phyloP scores from a whole-genome alignment of 2,113 vertebrate species.

The Petaurus breviceps region DNA sequence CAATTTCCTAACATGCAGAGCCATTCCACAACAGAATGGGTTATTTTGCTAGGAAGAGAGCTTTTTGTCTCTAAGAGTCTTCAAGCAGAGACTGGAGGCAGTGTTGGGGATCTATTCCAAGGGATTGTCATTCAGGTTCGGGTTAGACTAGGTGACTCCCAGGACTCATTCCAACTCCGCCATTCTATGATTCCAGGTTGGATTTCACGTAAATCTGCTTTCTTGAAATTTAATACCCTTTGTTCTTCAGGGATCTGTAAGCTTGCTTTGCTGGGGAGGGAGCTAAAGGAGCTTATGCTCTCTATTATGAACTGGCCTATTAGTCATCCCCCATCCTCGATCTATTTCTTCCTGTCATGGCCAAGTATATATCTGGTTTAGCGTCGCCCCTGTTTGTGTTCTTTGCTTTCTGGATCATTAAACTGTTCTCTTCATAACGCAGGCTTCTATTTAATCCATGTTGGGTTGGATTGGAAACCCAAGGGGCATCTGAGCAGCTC shows the following conservation, averaged over 20 bases:
- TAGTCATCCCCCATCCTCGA: neutral
- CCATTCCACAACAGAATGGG: neutral
- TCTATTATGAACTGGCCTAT: neutral
- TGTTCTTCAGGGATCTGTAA: neutral
- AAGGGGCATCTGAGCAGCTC: neutral
- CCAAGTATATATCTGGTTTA: neutral
- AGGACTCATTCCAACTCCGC: neutral
- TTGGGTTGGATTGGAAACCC: conserved; percentile 61
- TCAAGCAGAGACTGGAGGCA: neutral
- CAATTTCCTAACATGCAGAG: neutral
- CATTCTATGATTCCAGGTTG: neutral
- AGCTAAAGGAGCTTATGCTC: neutral
- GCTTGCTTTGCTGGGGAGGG: neutral
- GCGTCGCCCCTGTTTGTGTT: conserved; percentile 37
- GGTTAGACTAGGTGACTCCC: neutral
- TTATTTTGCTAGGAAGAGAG: neutral
- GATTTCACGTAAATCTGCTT: conserved; percentile 16
- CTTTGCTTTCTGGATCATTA: conserved; percentile 67
- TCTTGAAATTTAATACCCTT: neutral
- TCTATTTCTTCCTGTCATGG: conserved; percentile 43
- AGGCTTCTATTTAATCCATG: conserved; percentile 49
- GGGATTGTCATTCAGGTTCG: neutral
- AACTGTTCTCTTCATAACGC: conserved; percentile 20
- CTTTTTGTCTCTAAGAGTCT: neutral
- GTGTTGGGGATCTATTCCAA: neutral